Percentiles rank a stretch among this genome's conserved stretches.
These are phyloP conservation scores for Theristicus caerulescens DNA, from an alignment of 2,113 vertebrate species.

Conservation along the genomic window DNA sequence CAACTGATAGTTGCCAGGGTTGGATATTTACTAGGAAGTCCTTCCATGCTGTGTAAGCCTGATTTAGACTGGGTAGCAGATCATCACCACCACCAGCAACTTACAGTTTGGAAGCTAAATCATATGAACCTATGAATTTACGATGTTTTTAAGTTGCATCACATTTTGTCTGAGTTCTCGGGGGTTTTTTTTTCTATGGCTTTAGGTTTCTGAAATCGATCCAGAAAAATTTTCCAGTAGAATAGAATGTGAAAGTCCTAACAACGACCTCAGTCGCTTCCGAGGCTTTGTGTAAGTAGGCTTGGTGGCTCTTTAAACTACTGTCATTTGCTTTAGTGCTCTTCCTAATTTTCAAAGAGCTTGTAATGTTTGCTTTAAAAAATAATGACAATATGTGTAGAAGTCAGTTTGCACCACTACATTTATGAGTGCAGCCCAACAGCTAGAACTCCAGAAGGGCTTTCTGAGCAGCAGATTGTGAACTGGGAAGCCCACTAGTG, in stretches of 20 bases:
- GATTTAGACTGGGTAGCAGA: neutral
- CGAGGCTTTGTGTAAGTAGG: constrained; percentile 91
- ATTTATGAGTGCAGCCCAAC: neutral
- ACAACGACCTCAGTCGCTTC: constrained; percentile 87
- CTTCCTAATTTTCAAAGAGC: neutral
- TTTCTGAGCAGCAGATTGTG: neutral
- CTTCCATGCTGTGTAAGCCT: neutral
- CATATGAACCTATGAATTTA: neutral
- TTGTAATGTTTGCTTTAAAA: neutral
- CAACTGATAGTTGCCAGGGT: neutral
- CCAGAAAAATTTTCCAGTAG: constrained; percentile 85
- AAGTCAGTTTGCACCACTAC: neutral
- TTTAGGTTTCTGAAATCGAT: constrained; percentile 82
- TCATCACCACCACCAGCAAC: neutral
- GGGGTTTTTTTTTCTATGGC: neutral
- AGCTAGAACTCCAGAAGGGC: neutral
- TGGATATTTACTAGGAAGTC: neutral
- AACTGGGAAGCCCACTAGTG: neutral
- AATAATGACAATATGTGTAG: neutral
- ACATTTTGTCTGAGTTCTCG: neutral
- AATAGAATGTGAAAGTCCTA: constrained; percentile 93
- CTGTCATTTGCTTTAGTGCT: neutral
- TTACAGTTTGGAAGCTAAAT: neutral
- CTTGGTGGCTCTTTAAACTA: neutral
- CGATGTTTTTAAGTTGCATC: neutral